Evolutionary conservation across 2,888 invertebrate genomes (phyloP).

Genomic region (Tortricodes alternella): DNA sequence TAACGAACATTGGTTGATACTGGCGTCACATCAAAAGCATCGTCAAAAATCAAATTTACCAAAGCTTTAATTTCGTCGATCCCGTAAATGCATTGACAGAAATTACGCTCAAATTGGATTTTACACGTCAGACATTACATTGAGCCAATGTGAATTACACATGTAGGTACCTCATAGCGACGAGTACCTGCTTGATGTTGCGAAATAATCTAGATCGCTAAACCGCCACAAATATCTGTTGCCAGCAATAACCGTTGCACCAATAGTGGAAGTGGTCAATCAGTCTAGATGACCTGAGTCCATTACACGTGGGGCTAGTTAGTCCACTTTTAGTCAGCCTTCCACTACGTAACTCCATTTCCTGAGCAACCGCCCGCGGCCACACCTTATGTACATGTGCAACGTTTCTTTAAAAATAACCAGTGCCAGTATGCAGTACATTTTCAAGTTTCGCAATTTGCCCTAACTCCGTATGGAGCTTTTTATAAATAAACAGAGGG

Average conservation of each 20-base stretch:
- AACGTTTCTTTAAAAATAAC: conserved; percentile 27
- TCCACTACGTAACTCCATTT: conserved; percentile 33
- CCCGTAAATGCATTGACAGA: conserved; percentile 13
- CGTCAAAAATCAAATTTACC: conserved; percentile 4
- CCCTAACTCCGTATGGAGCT: conserved; percentile 5
- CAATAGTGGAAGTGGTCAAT: conserved; percentile 71
- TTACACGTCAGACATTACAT: not conserved
- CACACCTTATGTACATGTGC: conserved; percentile 26
- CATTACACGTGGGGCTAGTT: conserved; percentile 60
- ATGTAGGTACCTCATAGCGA: not conserved
- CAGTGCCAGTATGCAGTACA: conserved; percentile 1
- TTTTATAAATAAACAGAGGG: conserved; percentile 23
- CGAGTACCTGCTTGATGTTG: not conserved
- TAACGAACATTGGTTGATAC: conserved; percentile 8
- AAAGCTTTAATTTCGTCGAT: conserved; percentile 17
- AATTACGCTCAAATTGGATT: conserved; percentile 18
- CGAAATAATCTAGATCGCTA: not conserved
- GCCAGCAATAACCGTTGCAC: conserved; percentile 52
- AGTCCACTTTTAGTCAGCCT: conserved; percentile 56
- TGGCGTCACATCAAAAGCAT: conserved; percentile 5
- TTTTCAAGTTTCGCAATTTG: conserved; percentile 29
- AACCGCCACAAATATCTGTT: conserved; percentile 1
- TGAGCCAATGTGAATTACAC: not conserved
- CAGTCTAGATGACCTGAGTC: conserved; percentile 70
- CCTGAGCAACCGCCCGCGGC: conserved; percentile 11